Evolutionary conservation across 2,888 invertebrate species (phyloP), one percentile per base, ranked within the genome.

Genomic region (Apantesis nais): DNA sequence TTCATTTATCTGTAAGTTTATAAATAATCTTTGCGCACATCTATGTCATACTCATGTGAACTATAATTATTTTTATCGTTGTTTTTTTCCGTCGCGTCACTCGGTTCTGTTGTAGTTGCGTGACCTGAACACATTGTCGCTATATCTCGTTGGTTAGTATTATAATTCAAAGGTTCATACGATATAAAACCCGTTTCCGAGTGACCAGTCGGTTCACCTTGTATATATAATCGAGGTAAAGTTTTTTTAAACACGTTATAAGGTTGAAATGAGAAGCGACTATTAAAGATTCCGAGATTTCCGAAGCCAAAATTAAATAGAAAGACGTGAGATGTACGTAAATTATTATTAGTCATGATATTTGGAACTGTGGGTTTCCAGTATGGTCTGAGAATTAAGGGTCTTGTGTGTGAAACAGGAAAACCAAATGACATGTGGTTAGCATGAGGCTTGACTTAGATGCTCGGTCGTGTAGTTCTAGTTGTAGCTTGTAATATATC

Each of bases 141-240:
- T 67, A 62, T 70, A 68, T 44, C 71, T 70, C 67, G 80, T 25
- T 64, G 44, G 62, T 71, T 39, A 60, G 71, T 73, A 61, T 76
- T 73, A 70, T 73, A 72, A 78, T 73, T 74, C 68, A 62, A 66
- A 66, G 64, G 62, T 16, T 58, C 63, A 64, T 75, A 68, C 25
- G 67, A 61, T 44, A 70, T 62, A 37, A 76, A 79, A 81, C 79
- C 64, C 68, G 81, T 76, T 80, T 67, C 65, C 37, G 66, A 34
- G 71, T 74, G 70, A 72, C 65, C 64, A 71, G 58, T 68, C 66
- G 44, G 63, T 61, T 79, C 67, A 79, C 81, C 80, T 81, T 81
- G 80, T 72, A 74, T 37, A 67, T 68, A 70, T 69, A 48, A 52
- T 65, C 70, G 71, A 74, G 80, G 72, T 74, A 66, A 78, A 29